Conservation (phyloP, 2,113 vertebrate species). For the Lepidothrix coronata region DNA sequence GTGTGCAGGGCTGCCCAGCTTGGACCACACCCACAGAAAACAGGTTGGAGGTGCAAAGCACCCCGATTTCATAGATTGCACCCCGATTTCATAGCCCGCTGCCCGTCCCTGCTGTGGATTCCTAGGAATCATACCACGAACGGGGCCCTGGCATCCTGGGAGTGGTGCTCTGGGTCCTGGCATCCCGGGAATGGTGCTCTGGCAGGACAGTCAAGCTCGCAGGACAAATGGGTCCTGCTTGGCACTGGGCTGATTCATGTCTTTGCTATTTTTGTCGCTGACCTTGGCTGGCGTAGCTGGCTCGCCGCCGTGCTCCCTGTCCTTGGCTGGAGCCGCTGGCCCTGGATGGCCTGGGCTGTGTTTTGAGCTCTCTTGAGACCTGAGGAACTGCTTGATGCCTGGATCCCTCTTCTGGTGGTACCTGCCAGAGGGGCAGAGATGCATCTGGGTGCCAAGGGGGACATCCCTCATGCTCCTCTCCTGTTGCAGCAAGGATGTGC, state of each 20-base stretch:
- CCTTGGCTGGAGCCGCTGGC: background rate
- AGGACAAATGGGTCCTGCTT: background rate
- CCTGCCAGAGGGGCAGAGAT: background rate
- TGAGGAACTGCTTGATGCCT: background rate
- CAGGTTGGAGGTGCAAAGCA: background rate
- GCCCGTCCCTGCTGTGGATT: background rate
- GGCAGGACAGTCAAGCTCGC: background rate
- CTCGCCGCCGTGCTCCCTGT: background rate
- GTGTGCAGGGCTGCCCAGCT: background rate
- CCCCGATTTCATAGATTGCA: background rate
- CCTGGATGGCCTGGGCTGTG: background rate
- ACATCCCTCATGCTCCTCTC: background rate
- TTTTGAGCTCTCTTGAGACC: background rate
- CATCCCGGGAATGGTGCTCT: background rate
- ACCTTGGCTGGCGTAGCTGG: slow-evolving; percentile 22
- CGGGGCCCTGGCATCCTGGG: background rate
- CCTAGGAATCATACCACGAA: background rate
- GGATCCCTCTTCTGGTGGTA: background rate
- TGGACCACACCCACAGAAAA: background rate
- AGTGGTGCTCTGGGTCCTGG: background rate
- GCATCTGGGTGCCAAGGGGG: background rate
- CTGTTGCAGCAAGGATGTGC: background rate
- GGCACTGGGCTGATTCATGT: slow-evolving; percentile 17
- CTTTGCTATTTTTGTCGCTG: slow-evolving; percentile 9
- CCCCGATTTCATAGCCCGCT: background rate